Base-by-base conservation (phyloP, 2,888 invertebrate genomes). In the Amiota communis region DNA sequence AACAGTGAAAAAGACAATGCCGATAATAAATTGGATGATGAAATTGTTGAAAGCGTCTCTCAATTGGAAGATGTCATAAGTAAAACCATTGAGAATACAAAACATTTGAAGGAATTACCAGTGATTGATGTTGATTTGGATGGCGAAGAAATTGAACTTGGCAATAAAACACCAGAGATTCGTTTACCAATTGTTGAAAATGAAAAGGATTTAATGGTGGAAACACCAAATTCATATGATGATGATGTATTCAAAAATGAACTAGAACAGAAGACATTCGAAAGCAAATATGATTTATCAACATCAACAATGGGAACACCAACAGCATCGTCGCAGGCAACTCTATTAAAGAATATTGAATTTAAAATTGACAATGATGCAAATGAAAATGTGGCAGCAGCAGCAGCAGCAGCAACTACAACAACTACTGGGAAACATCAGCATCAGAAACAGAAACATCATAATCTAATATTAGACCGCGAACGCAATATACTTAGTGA, bases 71-170 rank as follows among this genome's bases (percentile, higher is more conserved):
- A 88, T 13, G 90, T 89, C 72, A 90, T 90, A 57, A 88, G 88
- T 59, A 90, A 90, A 77, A 90, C 90, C 20, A 90, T 90, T 77
- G 90, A 90, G 78, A 90, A 90, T 74, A 89, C 90, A 8, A 88
- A 90, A 73, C 86, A 87, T 76, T 84, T 89, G n/a, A 88, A 89
- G 80, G 89, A 89, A 71, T 67, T 88, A 72, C 81, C 87, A 1
- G 83, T 86, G 53, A 83, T 77, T 10, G 85, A 80, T 17, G 84
- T 82, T 46, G 79, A 79, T 8, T 80, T 75, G 3, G 82, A 79
- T 6, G 84, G 80, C 4, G 78, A 80, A n/a, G 80, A 80, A 10
- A 79, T 82, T 15, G 82, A 80, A 12, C 73, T 79, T 9, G 71
- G 79, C 9, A 76, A 77, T 53, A 79, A 76, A 63, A 20, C 56